phyloP scores from a whole-genome alignment of 2,888 invertebrate species.

The Drosophila austrosaltans region DNA sequence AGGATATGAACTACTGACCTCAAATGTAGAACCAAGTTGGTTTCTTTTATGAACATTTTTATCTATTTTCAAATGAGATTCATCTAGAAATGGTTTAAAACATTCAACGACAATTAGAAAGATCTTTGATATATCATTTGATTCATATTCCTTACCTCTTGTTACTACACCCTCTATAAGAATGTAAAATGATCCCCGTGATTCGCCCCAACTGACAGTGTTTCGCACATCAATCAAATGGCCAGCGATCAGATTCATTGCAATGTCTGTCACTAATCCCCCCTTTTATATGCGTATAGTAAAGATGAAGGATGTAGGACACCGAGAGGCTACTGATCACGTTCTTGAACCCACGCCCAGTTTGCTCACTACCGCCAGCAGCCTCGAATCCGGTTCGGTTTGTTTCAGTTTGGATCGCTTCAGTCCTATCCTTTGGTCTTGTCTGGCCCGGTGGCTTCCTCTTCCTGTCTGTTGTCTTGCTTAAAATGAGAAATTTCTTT shows the following conservation, averaged over 20 bases:
- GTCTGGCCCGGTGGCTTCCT: constrained; percentile 35
- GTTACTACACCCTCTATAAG: background rate
- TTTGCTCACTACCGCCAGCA: constrained; percentile 54
- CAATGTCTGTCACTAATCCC: constrained; percentile 49
- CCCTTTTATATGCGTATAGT: constrained; percentile 16
- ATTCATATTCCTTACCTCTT: background rate
- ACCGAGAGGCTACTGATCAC: constrained; percentile 50
- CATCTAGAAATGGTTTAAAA: no score
- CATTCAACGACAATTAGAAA: no score
- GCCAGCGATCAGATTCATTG: constrained; percentile 45
- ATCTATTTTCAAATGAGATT: no score
- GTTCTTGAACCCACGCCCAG: constrained; percentile 59
- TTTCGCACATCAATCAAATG: constrained; percentile 70
- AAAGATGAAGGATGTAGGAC: constrained; percentile 1
- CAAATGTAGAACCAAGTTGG: no score
- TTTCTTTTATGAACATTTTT: no score
- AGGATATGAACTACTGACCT: no score
- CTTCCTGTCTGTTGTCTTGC: constrained; percentile 59
- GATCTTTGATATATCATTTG: no score
- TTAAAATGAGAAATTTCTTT: constrained; percentile 81
- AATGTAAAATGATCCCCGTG: background rate
- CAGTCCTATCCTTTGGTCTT: no score
- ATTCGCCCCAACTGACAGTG: constrained; percentile 17
- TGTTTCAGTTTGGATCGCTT: background rate
- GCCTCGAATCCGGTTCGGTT: background rate